Evolutionary conservation across 1,140 invertebrate genomes (phyloP).

Genomic region (Macrotrachela quadricornifera): DNA sequence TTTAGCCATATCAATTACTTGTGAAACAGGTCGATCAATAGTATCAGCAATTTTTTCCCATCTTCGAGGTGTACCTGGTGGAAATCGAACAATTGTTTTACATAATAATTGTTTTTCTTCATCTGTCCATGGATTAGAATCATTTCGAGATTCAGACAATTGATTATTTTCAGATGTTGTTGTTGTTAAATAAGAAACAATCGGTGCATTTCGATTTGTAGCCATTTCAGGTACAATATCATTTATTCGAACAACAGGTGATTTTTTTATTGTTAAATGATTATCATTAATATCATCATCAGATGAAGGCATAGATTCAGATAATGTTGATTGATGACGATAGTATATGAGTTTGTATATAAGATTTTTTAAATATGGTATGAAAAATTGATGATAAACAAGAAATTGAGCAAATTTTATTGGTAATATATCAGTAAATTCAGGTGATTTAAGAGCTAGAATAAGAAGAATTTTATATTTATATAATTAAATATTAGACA

Average conservation of each 20-base stretch:
- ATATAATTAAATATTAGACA: too few species aligned
- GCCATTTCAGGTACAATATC: background rate
- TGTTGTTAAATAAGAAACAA: slow-evolving; percentile 35
- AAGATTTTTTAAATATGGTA: background rate
- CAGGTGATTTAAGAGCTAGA: background rate
- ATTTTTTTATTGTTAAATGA: background rate
- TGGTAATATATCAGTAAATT: background rate
- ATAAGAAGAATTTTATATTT: too few species aligned
- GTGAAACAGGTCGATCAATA: slow-evolving; percentile 43
- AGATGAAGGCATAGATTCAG: slow-evolving; percentile 4
- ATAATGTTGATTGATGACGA: background rate
- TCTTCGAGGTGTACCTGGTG: slow-evolving; percentile 50
- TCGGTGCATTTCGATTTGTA: background rate
- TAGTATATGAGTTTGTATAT: background rate
- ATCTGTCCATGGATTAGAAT: slow-evolving; percentile 48
- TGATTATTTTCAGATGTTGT: slow-evolving; percentile 19
- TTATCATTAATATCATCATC: slow-evolving; percentile 26
- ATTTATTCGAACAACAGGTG: background rate
- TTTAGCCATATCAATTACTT: slow-evolving; percentile 59
- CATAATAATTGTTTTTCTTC: slow-evolving; percentile 64
- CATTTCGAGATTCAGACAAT: too few species aligned
- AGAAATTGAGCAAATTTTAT: background rate
- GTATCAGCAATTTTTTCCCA: slow-evolving; percentile 70
- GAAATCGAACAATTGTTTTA: slow-evolving; percentile 63
- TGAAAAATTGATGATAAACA: background rate